phyloP scores from a whole-genome alignment of 2,888 invertebrate species.

The Thereva nobilitata region DNA sequence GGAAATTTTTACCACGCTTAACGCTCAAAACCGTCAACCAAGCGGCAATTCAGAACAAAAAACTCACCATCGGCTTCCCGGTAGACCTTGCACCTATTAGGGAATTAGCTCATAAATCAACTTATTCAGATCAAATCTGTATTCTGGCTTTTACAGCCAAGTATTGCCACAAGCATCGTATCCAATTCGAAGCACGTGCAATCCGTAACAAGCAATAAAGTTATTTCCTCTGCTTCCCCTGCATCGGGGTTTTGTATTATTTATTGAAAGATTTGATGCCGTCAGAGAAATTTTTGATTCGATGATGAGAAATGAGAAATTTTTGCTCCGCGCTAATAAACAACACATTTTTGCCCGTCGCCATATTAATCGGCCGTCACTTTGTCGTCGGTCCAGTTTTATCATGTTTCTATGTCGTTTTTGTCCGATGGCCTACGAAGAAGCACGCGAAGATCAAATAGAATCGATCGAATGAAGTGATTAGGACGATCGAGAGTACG shows the following conservation, averaged over 20 bases:
- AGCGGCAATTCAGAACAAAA: no score
- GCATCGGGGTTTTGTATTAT: background rate
- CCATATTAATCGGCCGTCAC: slow-evolving; percentile 40
- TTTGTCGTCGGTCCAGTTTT: slow-evolving; percentile 35
- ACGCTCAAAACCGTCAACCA: no score
- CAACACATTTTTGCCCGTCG: slow-evolving; percentile 38
- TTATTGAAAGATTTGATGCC: slow-evolving; percentile 5
- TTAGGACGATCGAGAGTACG: slow-evolving; percentile 22
- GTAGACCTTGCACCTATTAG: slow-evolving; percentile 29
- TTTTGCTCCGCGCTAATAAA: slow-evolving; percentile 35
- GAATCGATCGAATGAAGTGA: slow-evolving; percentile 25
- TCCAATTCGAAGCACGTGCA: slow-evolving; percentile 38
- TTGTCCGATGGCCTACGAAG: slow-evolving; percentile 2
- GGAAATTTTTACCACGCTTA: no score
- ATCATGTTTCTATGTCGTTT: background rate
- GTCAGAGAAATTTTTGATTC: slow-evolving; percentile 17
- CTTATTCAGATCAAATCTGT: slow-evolving; percentile 29
- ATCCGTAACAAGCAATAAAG: slow-evolving; percentile 40
- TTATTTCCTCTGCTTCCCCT: slow-evolving; percentile 30
- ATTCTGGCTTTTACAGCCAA: slow-evolving; percentile 3
- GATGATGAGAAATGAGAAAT: slow-evolving; percentile 26
- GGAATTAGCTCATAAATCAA: slow-evolving; percentile 38
- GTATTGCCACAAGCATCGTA: background rate
- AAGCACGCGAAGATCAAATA: slow-evolving; percentile 24
- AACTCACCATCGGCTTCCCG: no score